Conservation (phyloP, 2,888 invertebrate genomes). For the Ormyrus nitidulus region DNA sequence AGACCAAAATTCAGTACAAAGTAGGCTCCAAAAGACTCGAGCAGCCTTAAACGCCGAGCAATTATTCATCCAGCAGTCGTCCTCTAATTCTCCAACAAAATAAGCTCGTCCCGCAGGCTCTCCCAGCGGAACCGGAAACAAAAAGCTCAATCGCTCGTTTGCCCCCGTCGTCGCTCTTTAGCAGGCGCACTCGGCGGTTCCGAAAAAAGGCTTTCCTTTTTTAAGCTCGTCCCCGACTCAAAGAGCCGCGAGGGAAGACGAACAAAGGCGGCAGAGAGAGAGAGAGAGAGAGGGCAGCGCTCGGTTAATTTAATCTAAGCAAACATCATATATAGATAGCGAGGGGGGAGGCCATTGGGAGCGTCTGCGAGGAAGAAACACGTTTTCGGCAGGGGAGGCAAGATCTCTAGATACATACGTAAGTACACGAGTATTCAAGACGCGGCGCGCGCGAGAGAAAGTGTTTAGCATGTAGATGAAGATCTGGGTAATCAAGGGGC, state of each 20-base stretch:
- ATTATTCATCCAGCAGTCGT: neutral
- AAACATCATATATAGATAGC: conserved; percentile 71
- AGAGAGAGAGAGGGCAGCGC: conserved; percentile 55
- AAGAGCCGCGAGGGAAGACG: conserved; percentile 59
- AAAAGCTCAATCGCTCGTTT: conserved; percentile 3
- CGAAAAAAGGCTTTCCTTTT: conserved; percentile 15
- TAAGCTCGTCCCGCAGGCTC: no score
- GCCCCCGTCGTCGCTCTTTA: neutral
- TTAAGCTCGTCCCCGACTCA: conserved; percentile 9
- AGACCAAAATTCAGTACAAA: no score
- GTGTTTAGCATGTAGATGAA: conserved; percentile 75
- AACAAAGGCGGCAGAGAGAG: conserved; percentile 66
- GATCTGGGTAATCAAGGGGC: conserved; percentile 75
- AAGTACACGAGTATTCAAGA: conserved; percentile 74
- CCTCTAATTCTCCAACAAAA: neutral
- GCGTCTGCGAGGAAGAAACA: conserved; percentile 35
- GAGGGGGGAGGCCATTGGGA: conserved; percentile 50
- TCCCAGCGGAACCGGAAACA: conserved; percentile 1
- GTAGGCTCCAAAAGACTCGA: no score
- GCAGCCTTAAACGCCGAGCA: neutral
- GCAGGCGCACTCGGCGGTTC: neutral
- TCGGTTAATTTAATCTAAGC: conserved; percentile 75
- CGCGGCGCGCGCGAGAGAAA: conserved; percentile 57
- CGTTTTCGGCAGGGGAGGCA: conserved; percentile 55
- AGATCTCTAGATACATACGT: conserved; percentile 74